phyloP scores from a whole-genome alignment of 2,888 invertebrate genomes.

The Drosophila niveifrons region DNA sequence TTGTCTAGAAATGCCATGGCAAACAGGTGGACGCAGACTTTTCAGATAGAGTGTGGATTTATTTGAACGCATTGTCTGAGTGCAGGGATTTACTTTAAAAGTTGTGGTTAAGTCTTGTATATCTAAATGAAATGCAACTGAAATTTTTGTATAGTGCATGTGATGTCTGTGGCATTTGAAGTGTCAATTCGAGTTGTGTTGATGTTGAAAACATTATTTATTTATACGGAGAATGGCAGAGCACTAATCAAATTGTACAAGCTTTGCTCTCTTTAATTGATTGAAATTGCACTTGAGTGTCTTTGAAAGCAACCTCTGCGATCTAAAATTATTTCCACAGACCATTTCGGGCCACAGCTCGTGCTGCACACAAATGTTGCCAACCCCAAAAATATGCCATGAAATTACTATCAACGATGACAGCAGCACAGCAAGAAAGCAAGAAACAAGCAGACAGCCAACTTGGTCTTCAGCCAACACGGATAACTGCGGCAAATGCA shows the following conservation, averaged over 20 bases:
- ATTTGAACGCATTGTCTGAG: not conserved
- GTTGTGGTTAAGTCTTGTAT: not conserved
- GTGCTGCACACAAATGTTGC: slow-evolving; percentile 14
- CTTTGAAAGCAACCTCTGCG: not conserved
- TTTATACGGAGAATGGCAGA: not conserved
- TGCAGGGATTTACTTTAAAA: slow-evolving; percentile 8
- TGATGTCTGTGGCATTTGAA: not conserved
- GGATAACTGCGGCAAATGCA: slow-evolving; percentile 45
- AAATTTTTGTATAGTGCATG: not conserved
- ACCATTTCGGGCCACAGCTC: slow-evolving; percentile 29
- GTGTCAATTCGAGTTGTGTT: not conserved
- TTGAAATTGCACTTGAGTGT: slow-evolving; percentile 4
- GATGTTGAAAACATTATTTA: not conserved
- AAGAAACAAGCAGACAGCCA: slow-evolving; percentile 13
- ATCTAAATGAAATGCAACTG: not conserved
- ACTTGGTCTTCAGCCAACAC: slow-evolving; percentile 69
- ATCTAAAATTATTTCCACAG: slow-evolving; percentile 21
- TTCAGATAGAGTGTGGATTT: not conserved
- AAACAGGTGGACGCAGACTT: not conserved
- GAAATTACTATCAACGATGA: slow-evolving; percentile 63
- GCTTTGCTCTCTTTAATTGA: not conserved
- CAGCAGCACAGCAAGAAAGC: slow-evolving; percentile 37
- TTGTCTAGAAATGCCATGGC: slow-evolving; percentile 18
- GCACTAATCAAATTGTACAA: not conserved
- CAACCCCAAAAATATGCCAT: slow-evolving; percentile 40